Conservation (phyloP, 1,140 invertebrate genomes). For the Mya arenaria region DNA sequence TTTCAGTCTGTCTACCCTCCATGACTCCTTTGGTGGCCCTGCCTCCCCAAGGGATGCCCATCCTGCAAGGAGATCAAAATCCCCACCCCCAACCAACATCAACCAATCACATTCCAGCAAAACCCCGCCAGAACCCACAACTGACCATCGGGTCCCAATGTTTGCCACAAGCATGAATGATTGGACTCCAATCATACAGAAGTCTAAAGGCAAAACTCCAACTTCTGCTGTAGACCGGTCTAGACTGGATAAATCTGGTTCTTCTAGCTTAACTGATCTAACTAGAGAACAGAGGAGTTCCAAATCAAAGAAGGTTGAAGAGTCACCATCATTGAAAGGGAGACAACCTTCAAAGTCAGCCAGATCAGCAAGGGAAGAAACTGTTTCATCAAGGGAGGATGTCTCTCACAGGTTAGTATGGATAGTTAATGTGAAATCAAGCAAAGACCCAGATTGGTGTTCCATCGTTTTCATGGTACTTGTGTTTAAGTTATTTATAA, state of each 20-base stretch:
- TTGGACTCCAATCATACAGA: slow-evolving; percentile 10
- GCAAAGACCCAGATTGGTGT: too few species aligned
- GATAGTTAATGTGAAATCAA: background rate
- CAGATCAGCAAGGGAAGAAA: too few species aligned
- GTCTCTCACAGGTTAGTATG: slow-evolving; percentile 11
- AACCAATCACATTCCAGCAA: background rate
- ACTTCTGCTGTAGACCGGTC: slow-evolving; percentile 20
- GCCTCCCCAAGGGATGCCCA: slow-evolving; percentile 33
- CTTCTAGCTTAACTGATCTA: background rate
- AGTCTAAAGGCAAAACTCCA: slow-evolving; percentile 12
- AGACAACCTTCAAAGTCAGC: too few species aligned
- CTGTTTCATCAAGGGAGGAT: slow-evolving; percentile 39
- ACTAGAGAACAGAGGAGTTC: slow-evolving; percentile 23
- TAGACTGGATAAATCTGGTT: background rate
- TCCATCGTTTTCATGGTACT: too few species aligned
- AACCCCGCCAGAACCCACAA: background rate
- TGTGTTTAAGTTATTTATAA: too few species aligned
- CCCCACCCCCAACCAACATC: background rate
- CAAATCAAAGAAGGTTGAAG: slow-evolving; percentile 9
- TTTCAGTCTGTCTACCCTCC: slow-evolving; percentile 42
- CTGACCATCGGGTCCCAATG: slow-evolving; percentile 25
- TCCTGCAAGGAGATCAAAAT: background rate
- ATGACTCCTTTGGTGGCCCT: slow-evolving; percentile 47
- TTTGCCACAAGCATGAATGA: slow-evolving; percentile 29
- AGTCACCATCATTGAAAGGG: slow-evolving; percentile 22